phyloP scores from a whole-genome alignment of 35 echinoderm and acorn worm genomes.

The Eucidaris tribuloides region DNA sequence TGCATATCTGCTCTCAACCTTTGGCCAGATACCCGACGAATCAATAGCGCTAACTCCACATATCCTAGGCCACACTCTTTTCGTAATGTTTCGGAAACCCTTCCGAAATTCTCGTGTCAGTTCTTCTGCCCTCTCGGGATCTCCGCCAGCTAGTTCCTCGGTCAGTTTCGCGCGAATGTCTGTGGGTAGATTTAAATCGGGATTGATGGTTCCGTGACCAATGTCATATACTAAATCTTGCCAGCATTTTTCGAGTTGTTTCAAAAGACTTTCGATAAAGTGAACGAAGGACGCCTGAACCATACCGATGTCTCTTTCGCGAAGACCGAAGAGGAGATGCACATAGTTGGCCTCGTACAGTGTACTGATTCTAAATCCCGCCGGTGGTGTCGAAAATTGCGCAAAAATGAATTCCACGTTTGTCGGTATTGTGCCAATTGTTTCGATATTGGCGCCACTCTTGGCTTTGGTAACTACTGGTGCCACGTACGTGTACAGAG shows the following conservation, averaged over 20 bases:
- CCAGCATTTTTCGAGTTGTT: slow-evolving; percentile 51
- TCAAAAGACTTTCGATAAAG: slow-evolving; percentile 14
- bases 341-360: slow-evolving; percentile 38
- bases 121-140: slow-evolving; percentile 23
- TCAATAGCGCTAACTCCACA: background rate
- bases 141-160: background rate
- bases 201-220: slow-evolving; percentile 25
- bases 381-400: background rate
- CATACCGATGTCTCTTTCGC: slow-evolving; percentile 32
- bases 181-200: background rate
- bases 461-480: background rate
- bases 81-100: slow-evolving; percentile 49
- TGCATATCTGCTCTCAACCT: background rate
- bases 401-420: background rate
- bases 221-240: slow-evolving; percentile 33
- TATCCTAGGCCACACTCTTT: slow-evolving; percentile 59
- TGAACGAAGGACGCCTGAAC: background rate
- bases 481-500: slow-evolving; percentile 27
- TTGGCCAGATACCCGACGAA: background rate
- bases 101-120: slow-evolving; percentile 50
- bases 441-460: background rate
- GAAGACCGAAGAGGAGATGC: slow-evolving; percentile 41
- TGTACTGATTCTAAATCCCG: background rate
- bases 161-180: background rate
- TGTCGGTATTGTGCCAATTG: background rate